These are phyloP conservation scores for Rhingia campestris DNA, from an alignment of 2,888 invertebrate species.

Conservation along the genomic window DNA sequence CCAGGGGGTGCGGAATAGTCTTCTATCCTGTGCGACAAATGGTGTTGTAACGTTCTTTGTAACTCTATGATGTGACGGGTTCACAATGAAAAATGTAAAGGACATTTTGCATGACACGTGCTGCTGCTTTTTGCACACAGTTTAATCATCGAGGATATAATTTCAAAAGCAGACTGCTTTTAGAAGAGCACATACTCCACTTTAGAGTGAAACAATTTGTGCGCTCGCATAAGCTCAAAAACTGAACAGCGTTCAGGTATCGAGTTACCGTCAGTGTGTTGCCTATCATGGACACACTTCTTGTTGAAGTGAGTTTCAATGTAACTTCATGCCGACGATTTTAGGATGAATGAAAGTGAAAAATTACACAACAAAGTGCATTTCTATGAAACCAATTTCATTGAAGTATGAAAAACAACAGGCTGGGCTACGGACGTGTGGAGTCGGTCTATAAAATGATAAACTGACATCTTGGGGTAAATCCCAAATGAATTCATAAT, in stretches of 20 bases:
- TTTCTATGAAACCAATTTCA: slow-evolving; percentile 6
- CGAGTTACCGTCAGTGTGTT: slow-evolving; percentile 9
- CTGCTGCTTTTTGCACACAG: slow-evolving; percentile 2
- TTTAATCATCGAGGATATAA: slow-evolving; percentile 33
- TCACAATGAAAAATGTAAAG: slow-evolving; percentile 24
- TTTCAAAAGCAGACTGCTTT: slow-evolving; percentile 9
- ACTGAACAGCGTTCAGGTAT: slow-evolving; percentile 2
- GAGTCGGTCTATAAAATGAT: neutral
- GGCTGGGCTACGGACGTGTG: neutral
- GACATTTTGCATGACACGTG: slow-evolving; percentile 36
- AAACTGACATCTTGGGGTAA: neutral
- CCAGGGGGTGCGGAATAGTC: neutral
- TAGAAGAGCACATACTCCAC: neutral
- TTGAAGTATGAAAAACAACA: neutral
- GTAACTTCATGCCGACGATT: neutral
- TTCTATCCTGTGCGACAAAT: neutral
- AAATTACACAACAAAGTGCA: slow-evolving; percentile 18
- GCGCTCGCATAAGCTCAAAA: slow-evolving; percentile 1
- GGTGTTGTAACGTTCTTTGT: slow-evolving; percentile 1
- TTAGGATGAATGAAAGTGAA: slow-evolving; percentile 26
- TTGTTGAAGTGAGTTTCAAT: slow-evolving; percentile 6
- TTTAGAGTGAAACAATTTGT: slow-evolving; percentile 5
- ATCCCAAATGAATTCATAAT: slow-evolving; percentile 46
- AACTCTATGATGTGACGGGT: slow-evolving; percentile 2
- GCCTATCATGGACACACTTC: slow-evolving; percentile 7